These are phyloP conservation scores for Agrochola lota DNA, from an alignment of 2,888 invertebrate genomes.

Conservation along the genomic window DNA sequence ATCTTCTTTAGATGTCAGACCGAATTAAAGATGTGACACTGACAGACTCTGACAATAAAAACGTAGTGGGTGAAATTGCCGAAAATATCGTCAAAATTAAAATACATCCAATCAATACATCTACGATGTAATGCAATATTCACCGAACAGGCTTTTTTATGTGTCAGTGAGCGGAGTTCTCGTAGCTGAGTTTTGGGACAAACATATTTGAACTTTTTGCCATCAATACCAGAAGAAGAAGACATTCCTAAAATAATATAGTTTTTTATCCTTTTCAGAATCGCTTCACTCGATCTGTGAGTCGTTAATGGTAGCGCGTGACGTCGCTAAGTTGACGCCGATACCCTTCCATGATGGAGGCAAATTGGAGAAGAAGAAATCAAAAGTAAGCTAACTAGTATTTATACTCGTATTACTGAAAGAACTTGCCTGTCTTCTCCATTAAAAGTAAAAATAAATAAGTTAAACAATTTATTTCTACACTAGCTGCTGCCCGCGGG, in stretches of 20 bases:
- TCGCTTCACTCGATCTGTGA: slow-evolving; percentile 97
- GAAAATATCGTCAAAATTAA: background rate
- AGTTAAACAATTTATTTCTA: too few species aligned
- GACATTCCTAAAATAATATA: background rate
- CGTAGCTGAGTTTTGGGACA: too few species aligned
- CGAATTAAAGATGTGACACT: background rate
- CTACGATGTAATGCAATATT: background rate
- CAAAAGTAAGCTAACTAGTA: slow-evolving; percentile 78
- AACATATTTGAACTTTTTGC: too few species aligned
- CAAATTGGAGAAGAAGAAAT: slow-evolving; percentile 93
- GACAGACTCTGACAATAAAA: background rate
- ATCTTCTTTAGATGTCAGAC: background rate
- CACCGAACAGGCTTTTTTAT: background rate
- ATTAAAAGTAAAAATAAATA: too few species aligned
- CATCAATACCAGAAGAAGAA: too few species aligned
- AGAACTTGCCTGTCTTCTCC: too few species aligned
- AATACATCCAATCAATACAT: background rate
- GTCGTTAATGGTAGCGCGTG: slow-evolving; percentile 95
- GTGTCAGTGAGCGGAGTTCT: too few species aligned
- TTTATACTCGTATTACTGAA: too few species aligned
- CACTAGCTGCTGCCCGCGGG: too few species aligned
- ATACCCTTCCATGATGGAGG: slow-evolving; percentile 93
- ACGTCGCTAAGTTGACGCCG: slow-evolving; percentile 92
- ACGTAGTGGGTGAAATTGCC: background rate
- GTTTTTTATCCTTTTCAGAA: slow-evolving; percentile 90